phyloP scores from a whole-genome alignment of 37 sponge, comb jelly and placozoan species.

The Chondrilla cf. caribensis region DNA sequence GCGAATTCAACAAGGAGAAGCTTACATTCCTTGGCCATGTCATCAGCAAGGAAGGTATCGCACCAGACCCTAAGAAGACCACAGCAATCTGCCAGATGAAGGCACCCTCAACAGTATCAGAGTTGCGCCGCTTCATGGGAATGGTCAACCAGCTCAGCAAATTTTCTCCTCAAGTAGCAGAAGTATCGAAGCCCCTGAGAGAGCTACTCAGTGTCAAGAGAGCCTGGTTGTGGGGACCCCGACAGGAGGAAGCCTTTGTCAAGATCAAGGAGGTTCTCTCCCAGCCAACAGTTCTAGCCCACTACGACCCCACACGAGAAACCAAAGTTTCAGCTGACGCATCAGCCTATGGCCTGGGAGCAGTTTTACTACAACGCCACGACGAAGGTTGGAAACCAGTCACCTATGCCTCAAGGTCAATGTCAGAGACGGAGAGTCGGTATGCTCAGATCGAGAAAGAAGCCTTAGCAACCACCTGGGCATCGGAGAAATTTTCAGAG shows the following conservation, averaged over 20 bases:
- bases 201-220: constrained; percentile 36
- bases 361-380: constrained; percentile 3
- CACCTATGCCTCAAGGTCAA: neutral
- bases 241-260: constrained; percentile 28
- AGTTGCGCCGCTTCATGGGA: constrained; percentile 37
- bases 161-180: constrained; percentile 31
- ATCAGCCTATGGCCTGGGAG: constrained; percentile 28
- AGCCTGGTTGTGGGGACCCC: constrained; percentile 42
- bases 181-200: constrained; percentile 28
- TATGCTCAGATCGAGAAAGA: constrained; percentile 21
- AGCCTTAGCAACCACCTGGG: constrained; percentile 15
- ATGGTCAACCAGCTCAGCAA: constrained; percentile 48
- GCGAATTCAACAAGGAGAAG: constrained; percentile 26
- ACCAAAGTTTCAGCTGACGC: constrained; percentile 18
- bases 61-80: constrained; percentile 44
- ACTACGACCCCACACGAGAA: constrained; percentile 26
- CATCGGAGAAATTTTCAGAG: constrained; percentile 21
- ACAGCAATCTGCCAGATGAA: constrained; percentile 27
- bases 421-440: constrained; percentile 3
- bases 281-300: constrained; percentile 37
- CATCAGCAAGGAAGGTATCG: constrained; percentile 24
- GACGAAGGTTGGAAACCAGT: constrained; percentile 2
- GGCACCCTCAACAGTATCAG: constrained; percentile 5
- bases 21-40: constrained; percentile 36
- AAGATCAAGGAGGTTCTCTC: constrained; percentile 23